Evolutionary conservation across 2,888 invertebrate genomes (phyloP).

Genomic region (Macrophya annulata): DNA sequence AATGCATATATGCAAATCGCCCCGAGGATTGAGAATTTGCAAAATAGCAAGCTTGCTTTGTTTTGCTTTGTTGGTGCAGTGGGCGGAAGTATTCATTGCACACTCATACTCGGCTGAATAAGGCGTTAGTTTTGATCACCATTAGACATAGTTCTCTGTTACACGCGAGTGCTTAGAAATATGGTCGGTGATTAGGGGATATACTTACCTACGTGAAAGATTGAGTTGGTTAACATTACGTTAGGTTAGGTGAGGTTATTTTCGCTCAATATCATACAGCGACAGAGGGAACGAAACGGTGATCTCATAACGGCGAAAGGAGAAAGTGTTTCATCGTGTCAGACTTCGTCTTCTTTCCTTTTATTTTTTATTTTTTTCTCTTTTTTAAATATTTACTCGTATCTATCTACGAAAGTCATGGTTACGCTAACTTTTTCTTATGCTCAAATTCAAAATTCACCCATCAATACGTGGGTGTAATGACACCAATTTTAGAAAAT

Average conservation of each 20-base stretch:
- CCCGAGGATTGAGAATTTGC: background rate
- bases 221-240: background rate
- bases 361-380: slow-evolving; percentile 48
- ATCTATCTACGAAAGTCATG: slow-evolving; percentile 72
- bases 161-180: background rate
- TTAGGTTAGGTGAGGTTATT: slow-evolving; percentile 18
- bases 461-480: slow-evolving; percentile 27
- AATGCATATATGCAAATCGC: slow-evolving; percentile 16
- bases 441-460: background rate
- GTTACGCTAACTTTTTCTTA: slow-evolving; percentile 71
- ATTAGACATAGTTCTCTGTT: background rate
- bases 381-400: slow-evolving; percentile 53
- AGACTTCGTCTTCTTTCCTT: slow-evolving; percentile 54
- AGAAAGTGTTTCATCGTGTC: slow-evolving; percentile 75
- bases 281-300: slow-evolving; percentile 68
- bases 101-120: slow-evolving; percentile 1
- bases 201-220: background rate
- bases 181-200: background rate
- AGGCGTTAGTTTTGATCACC: background rate
- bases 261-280: slow-evolving; percentile 59
- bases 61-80: no score
- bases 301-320: slow-evolving; percentile 78
- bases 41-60: background rate
- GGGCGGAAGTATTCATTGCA: slow-evolving; percentile 29
- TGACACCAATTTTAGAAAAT: slow-evolving; percentile 16